Evolutionary conservation across 92 coral and sea anemone genomes (phyloP), one percentile per base, ranked within the genome.

Genomic region (Meandrina meandrites): DNA sequence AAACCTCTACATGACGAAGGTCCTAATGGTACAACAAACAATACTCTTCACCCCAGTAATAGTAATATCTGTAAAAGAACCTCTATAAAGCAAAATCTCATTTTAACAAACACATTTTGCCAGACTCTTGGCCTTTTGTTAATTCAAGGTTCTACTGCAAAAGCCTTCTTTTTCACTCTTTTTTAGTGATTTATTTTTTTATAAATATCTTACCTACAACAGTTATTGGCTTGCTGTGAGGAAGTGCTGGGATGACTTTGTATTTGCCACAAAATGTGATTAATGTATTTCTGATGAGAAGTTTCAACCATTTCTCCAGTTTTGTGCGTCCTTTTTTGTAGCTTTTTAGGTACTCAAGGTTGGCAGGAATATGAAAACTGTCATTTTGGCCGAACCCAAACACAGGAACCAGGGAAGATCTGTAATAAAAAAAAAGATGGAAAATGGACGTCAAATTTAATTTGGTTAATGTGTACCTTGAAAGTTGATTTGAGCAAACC

Each of bases 351-450:
- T 75, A 81, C 15, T 68, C 67, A 47, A 45, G 51, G 76, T 69
- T 68, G 11, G 18, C 15, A 24, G 92, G 89, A 32, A 51, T 87
- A 27, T 71, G 84, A 75, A 86, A 92, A 60, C 76, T 79, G 73
- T 96, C 93, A 84, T 93, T 94, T 81, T 96, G 93, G 27, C 98
- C 98, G 86, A 96, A 96, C 5, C 95, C 97, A 87, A 94, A 96
- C n/a, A 94, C 96, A 15, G 98, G 98, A 28, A 96, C 96, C 18
- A 96, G 95, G 50, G 88, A 82, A 18, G 98, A 92, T 69, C 98
- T 96, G 88, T 58, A 60, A 66, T 0, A 30, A 19, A 18, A 45
- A 66, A 0, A 11, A 80, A n/a, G n/a, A n/a, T n/a, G 45, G 6
- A 40, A 40, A 40, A 40, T 2, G 45, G 6, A 2, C 6, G 45